Evolutionary conservation across 2,113 vertebrate genomes (phyloP).

Genomic region (Lonchura striata): DNA sequence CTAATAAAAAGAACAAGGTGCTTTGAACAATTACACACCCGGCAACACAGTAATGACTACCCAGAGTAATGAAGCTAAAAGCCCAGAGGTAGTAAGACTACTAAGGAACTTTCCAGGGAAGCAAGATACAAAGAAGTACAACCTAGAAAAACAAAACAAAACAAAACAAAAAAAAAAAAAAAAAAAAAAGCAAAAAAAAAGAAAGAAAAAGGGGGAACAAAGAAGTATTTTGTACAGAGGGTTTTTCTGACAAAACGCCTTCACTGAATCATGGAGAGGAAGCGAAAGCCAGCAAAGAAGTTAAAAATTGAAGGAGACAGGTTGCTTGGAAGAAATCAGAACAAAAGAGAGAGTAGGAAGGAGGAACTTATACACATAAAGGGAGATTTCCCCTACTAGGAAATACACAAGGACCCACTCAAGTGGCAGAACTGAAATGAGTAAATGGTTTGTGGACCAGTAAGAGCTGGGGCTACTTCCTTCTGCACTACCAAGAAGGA

Average conservation of each 20-base stretch:
- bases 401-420: not conserved
- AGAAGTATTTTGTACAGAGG: not conserved
- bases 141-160: not conserved
- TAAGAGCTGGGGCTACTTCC: slow-evolving; percentile 6
- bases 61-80: slow-evolving; percentile 20
- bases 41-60: slow-evolving; percentile 14
- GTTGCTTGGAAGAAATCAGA: slow-evolving; percentile 47
- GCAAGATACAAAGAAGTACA: not conserved
- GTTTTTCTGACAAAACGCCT: slow-evolving; percentile 26
- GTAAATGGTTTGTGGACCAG: slow-evolving; percentile 39
- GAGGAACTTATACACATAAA: not conserved
- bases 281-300: slow-evolving; percentile 54
- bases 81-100: slow-evolving; percentile 10
- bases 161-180: not conserved
- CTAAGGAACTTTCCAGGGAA: slow-evolving; percentile 52
- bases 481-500: not conserved
- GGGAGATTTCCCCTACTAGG: slow-evolving; percentile 10
- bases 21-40: slow-evolving; percentile 20
- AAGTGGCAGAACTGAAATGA: slow-evolving; percentile 27
- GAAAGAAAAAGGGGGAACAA: too few relatives aligned
- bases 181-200: too few relatives aligned
- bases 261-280: slow-evolving; percentile 17
- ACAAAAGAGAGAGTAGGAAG: slow-evolving; percentile 50
- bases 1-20: slow-evolving; percentile 50
- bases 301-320: slow-evolving; percentile 15